Conservation (phyloP, 2,797 vertebrate species). For the Morus bassanus region DNA sequence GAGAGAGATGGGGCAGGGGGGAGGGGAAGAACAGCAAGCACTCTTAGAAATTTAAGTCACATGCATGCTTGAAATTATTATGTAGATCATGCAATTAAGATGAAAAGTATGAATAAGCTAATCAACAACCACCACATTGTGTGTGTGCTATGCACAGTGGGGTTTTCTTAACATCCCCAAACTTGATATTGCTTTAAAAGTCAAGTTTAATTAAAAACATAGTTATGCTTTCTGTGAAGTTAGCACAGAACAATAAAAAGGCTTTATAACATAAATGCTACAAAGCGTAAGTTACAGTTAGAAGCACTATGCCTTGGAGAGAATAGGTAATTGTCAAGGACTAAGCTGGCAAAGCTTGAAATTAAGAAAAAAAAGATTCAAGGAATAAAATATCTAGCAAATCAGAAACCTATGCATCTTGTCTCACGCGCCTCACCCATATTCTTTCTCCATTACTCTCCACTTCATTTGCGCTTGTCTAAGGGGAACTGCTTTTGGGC, state of each 20-base stretch:
- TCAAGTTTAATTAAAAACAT: background rate
- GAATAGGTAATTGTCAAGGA: background rate
- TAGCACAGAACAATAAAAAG: background rate
- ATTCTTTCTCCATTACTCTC: background rate
- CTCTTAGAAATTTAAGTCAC: background rate
- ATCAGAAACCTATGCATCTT: background rate
- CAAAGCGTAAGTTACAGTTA: background rate
- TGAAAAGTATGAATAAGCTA: background rate
- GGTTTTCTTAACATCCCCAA: background rate
- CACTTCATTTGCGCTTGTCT: background rate
- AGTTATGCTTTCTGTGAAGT: background rate
- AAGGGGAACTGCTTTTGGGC: background rate
- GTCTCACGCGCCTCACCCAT: background rate
- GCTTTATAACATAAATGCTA: background rate
- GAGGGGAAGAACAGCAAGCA: background rate
- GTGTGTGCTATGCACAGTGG: background rate
- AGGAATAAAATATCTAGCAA: background rate
- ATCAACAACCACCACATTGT: background rate
- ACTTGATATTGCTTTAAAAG: background rate
- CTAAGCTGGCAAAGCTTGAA: background rate
- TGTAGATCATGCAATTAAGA: background rate
- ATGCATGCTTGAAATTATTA: background rate
- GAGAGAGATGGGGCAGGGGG: rapidly evolving
- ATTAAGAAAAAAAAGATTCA: background rate
- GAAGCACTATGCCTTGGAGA: background rate